Percentiles rank a stretch among this genome's conserved stretches.
These are phyloP conservation scores for Chaenocephalus aceratus DNA, from an alignment of 2,113 vertebrate genomes.

Conservation along the genomic window DNA sequence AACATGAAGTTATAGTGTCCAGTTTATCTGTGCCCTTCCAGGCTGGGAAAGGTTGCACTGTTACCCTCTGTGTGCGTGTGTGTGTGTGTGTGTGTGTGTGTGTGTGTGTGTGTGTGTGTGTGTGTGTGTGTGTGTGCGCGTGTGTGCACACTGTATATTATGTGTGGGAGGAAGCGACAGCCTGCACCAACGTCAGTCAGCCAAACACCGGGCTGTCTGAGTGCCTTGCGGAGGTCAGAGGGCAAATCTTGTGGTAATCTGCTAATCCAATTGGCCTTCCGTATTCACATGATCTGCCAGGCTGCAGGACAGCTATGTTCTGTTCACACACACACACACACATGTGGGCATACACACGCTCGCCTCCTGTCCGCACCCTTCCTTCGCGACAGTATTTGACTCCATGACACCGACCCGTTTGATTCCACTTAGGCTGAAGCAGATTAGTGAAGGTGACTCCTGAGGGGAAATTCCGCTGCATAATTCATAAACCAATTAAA, in stretches of 20 bases:
- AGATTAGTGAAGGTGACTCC: conserved; percentile 85
- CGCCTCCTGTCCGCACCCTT: conserved; percentile 33
- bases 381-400: conserved; percentile 60
- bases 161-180: conserved; percentile 53
- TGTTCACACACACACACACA: conserved; percentile 39
- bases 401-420: conserved; percentile 67
- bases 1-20: conserved; percentile 68
- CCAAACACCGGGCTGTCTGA: conserved; percentile 71
- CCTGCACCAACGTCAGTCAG: conserved; percentile 64
- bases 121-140: too few species aligned
- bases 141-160: conserved; percentile 1
- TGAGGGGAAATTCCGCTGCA: conserved; percentile 71
- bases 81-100: neutral
- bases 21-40: conserved; percentile 68
- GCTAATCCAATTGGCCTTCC: conserved; percentile 83
- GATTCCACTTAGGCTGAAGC: conserved; percentile 74
- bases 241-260: conserved; percentile 83
- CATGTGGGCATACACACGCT: conserved; percentile 21
- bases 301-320: conserved; percentile 59
- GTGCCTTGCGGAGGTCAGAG: conserved; percentile 75
- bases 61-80: conserved; percentile 22
- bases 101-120: too few species aligned
- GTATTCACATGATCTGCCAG: conserved; percentile 82
- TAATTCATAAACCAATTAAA: conserved; percentile 85
- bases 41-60: conserved; percentile 56